Base-by-base conservation (phyloP, 2,888 invertebrate species). In the Sphaerolaimus hirsutus region DNA sequence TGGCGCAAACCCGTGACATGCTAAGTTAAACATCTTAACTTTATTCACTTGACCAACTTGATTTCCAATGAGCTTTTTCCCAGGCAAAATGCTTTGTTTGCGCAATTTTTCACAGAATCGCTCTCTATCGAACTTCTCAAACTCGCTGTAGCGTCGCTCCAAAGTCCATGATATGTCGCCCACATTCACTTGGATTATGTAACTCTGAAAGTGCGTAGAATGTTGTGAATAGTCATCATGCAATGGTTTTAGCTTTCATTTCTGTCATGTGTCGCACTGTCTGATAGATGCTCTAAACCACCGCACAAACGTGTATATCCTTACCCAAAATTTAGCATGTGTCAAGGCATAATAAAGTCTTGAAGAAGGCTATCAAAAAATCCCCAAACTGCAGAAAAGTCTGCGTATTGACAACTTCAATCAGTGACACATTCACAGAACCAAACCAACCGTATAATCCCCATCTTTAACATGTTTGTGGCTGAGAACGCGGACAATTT, bases 21-120 rank as follows among this genome's bases (percentile, higher is more conserved):
- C n/a, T n/a, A n/a, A n/a, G n/a, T n/a, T n/a, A n/a, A n/a, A n/a
- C n/a, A n/a, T n/a, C n/a, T n/a, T n/a, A n/a, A n/a, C n/a, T n/a
- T n/a, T n/a, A n/a, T n/a, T n/a, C n/a, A n/a, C n/a, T 38, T n/a
- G 17, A 47, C 48, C 17, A 12, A 54, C 54, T 51, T 79, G 81
- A 61, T 86, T 87, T 1, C 87, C 78, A 56, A 87, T 77, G 2
- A 83, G 72, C 68, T 86, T 87, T 66, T 93, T 91, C 1, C 84
- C 84, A 14, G 91, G 91, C 19, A 91, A 67, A 49, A 83, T 71
- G 57, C 81, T 81, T 62, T 79, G 81, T 7, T 79, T 75, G 2
- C 83, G 75, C 21, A 29, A 44, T n/a, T 53, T 44, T 38, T 58
- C 54, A 14, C 47, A 26, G 46, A 56, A 56, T 50, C 66, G 64